Base-by-base conservation (phyloP, 2,113 vertebrate genomes). In the Tragelaphus imberbis region DNA sequence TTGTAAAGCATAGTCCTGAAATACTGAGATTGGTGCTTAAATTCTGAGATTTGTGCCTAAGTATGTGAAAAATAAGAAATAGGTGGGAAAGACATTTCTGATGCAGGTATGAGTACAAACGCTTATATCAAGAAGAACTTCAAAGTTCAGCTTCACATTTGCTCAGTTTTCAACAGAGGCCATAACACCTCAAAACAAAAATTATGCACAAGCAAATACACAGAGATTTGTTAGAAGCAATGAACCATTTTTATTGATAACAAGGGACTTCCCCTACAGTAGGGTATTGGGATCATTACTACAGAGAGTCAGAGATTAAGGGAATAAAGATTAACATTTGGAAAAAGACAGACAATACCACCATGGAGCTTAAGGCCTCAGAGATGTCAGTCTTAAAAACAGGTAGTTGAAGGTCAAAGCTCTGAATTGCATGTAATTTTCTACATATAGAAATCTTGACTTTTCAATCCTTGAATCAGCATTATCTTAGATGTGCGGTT, bases 191-290 rank as follows among this genome's bases (percentile, higher is more conserved):
- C 75, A 90, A 65, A 55, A n/a, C 8, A n/a, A 68, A 88, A 63
- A 55, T n/a, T 88, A 49, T 84, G 81, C 7, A 68, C 19, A 89
- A 77, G 6, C n/a, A 90, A 95, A 15, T 90, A 87, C 47, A 91
- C 27, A 90, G 63, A 88, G 3, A 55, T 21, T 59, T 53, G 7
- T 79, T 94, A 68, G 16, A 87, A 53, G 3, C 13, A 30, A 90
- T 65, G 13, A 56, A 33, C 1, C 8, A 36, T 47, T 94, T 96
- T 95, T 97, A 96, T 92, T 94, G 44, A 59, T 59, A 94, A 90
- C 44, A 90, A 84, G 2, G 21, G 4, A 44, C 33, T 53, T 59
- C 3, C 2, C 21, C 47, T 36, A 68, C 0, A 80, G 2, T 25
- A 51, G 19, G 21, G 25, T n/a, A 33, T 40, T 21, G 33, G 25